Base-by-base conservation (phyloP, 2,888 invertebrate genomes). In the Dicyrtomina minuta region DNA sequence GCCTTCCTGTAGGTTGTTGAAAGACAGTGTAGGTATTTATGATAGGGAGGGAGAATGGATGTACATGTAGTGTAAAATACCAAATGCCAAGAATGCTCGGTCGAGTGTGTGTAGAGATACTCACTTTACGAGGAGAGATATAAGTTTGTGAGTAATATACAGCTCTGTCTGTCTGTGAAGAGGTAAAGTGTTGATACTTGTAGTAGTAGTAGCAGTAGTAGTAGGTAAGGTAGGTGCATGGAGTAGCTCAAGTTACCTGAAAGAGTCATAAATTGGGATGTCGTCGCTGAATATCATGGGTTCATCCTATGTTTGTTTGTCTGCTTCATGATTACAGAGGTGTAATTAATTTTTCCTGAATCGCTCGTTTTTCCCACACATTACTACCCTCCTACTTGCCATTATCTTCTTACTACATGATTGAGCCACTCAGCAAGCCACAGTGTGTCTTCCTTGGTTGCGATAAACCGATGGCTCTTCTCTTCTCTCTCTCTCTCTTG, bases 251-350 rank as follows among this genome's bases (percentile, higher is more conserved):
- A 56, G 41, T 59, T 41, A 59, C 17, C 64, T 64, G 61, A 70
- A 70, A 68, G 67, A 71, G 68, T 71, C 68, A 71, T 71, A 71
- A 71, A 71, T 71, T 69, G 44, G 71, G 33, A 71, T 68, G 71
- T 68, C 71, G 62, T 68, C 61, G 56, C 60, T 64, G 68, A 62
- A 60, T 60, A 64, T 53, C 53, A 55, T 58, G 64, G 59, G 55
- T 65, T 60, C 49, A 56, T 39, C 64, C 53, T 46, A 51, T 59
- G 70, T 71, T 71, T 71, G 70, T 71, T 67, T 67, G 64, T 68
- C 67, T 64, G 56, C 55, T 61, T 67, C 51, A 67, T 67, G 66
- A 62, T 66, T 62, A 60, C 68, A 65, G 61, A 71, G 71, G 68
- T 71, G 68, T 71, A 71, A 71, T 71, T 71, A 71, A 68, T 65